Conservation (phyloP, 2,888 invertebrate genomes). For the Odontomyia ornata region DNA sequence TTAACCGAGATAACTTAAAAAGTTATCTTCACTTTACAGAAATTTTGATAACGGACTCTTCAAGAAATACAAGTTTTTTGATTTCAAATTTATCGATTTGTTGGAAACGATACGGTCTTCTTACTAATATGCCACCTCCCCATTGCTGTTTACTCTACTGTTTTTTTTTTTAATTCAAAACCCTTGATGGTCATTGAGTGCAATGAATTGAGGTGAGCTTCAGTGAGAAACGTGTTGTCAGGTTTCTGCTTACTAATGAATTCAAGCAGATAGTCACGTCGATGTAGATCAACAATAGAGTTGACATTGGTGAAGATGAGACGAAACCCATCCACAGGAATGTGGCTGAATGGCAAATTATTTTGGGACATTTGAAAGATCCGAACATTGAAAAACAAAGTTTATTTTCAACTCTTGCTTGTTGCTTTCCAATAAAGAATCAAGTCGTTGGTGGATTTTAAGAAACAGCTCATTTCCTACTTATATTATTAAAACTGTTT, state of each 20-base stretch:
- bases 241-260: background rate
- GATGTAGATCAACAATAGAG: background rate
- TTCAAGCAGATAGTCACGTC: background rate
- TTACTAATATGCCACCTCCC: background rate
- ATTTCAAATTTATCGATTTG: background rate
- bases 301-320: constrained; percentile 4
- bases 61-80: background rate
- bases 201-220: background rate
- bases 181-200: background rate
- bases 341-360: too few relatives aligned
- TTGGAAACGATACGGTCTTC: background rate
- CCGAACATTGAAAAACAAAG: too few relatives aligned
- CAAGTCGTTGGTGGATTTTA: too few relatives aligned
- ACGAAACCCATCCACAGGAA: background rate
- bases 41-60: constrained; percentile 1
- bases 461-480: too few relatives aligned
- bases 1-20: constrained; percentile 3
- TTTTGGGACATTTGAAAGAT: too few relatives aligned
- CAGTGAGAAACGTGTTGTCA: background rate
- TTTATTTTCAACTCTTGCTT: too few relatives aligned
- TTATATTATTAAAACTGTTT: too few relatives aligned
- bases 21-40: background rate
- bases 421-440: too few relatives aligned
- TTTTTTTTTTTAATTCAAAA: background rate
- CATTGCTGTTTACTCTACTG: background rate